These are phyloP conservation scores for Mesorhabditis spiculigera DNA, from an alignment of 2,888 invertebrate species.

Conservation along the genomic window DNA sequence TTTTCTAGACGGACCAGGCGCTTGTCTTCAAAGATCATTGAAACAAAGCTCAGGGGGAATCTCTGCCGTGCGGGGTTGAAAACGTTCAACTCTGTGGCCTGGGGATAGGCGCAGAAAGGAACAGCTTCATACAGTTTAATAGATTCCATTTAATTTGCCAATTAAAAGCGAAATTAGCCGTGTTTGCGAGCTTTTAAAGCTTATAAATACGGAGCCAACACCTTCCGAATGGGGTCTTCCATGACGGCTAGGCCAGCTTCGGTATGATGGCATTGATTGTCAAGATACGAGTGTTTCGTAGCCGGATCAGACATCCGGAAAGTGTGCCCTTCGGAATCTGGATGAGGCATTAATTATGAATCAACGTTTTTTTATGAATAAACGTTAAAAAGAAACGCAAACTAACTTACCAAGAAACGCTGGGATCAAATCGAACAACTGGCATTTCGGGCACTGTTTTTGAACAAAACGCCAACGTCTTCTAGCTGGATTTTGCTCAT, in stretches of 20 bases:
- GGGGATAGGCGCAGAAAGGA: no score
- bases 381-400: not conserved
- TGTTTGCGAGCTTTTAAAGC: no score
- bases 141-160: no score
- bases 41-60: no score
- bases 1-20: no score
- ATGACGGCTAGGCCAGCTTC: not conserved
- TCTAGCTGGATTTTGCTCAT: not conserved
- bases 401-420: not conserved
- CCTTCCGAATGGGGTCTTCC: not conserved
- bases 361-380: not conserved
- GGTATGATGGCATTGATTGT: not conserved
- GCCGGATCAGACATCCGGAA: conserved; percentile 1
- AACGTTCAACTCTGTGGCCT: no score
- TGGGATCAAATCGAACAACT: not conserved
- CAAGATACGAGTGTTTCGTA: not conserved
- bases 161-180: no score
- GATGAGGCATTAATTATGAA: not conserved
- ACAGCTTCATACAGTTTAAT: no score
- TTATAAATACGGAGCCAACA: not conserved
- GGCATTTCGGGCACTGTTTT: not conserved
- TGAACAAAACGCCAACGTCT: not conserved
- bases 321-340: not conserved
- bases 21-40: no score
- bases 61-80: no score